These are phyloP conservation scores for Hypena proboscidalis DNA, from an alignment of 2,888 invertebrate genomes.

Conservation along the genomic window DNA sequence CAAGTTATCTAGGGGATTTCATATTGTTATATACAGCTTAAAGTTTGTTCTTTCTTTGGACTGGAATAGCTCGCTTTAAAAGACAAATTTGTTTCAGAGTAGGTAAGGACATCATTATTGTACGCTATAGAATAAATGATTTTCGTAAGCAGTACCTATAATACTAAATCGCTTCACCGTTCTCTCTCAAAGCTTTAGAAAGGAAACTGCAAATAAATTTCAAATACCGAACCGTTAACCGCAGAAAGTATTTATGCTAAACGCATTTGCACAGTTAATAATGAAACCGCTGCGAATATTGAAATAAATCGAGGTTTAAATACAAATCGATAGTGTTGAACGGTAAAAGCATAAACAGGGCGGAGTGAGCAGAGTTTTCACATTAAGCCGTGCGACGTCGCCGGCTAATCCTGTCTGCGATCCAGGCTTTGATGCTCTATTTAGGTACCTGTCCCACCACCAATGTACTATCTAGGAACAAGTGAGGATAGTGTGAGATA, in stretches of 20 bases:
- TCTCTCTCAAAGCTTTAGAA: neutral
- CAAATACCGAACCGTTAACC: slow-evolving; percentile 12
- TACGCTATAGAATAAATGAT: too few species aligned
- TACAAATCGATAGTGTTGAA: slow-evolving; percentile 28
- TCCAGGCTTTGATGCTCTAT: slow-evolving; percentile 39
- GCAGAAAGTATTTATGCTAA: slow-evolving; percentile 10
- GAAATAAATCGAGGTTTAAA: slow-evolving; percentile 20
- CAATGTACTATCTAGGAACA: too few species aligned
- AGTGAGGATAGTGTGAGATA: too few species aligned
- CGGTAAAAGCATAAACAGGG: slow-evolving; percentile 29
- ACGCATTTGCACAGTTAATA: slow-evolving; percentile 19
- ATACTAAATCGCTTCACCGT: too few species aligned
- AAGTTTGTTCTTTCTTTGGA: slow-evolving; percentile 1
- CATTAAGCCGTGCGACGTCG: slow-evolving; percentile 47
- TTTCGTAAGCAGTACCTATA: too few species aligned
- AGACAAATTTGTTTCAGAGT: too few species aligned
- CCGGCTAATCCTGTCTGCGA: slow-evolving; percentile 47
- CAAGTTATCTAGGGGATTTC: slow-evolving; percentile 23
- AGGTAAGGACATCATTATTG: too few species aligned
- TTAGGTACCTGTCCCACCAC: slow-evolving; percentile 28
- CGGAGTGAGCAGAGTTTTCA: slow-evolving; percentile 38
- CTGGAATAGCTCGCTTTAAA: neutral
- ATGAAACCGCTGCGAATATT: slow-evolving; percentile 17
- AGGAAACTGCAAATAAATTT: neutral
- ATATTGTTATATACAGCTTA: slow-evolving; percentile 19